Evolutionary conservation across 2,113 vertebrate genomes (phyloP).

Genomic region (Anas platyrhynchos): DNA sequence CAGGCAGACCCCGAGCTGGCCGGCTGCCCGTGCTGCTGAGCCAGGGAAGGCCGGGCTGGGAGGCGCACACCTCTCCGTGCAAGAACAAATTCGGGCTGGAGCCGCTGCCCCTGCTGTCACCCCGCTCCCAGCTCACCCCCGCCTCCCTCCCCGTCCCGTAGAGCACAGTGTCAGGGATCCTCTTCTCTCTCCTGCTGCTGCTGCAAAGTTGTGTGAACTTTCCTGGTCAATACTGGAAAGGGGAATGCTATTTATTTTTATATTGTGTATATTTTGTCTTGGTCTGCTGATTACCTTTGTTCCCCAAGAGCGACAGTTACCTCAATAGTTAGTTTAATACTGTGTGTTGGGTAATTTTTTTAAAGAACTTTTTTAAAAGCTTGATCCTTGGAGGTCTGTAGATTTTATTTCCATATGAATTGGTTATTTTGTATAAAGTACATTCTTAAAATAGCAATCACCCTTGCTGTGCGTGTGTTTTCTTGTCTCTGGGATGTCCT

Average conservation of each 20-base stretch:
- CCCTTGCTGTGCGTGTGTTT: constrained; percentile 64
- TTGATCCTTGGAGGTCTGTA: constrained; percentile 83
- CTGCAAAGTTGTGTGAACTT: constrained; percentile 68
- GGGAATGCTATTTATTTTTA: constrained; percentile 86
- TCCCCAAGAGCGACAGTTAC: constrained; percentile 82
- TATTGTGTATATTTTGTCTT: constrained; percentile 85
- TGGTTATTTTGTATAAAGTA: constrained; percentile 89
- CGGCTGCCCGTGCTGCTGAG: neutral
- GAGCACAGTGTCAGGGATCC: constrained; percentile 69
- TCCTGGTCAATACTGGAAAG: constrained; percentile 79
- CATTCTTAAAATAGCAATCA: constrained; percentile 81
- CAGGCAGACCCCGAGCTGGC: neutral
- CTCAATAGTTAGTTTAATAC: constrained; percentile 83
- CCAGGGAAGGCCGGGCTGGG: neutral
- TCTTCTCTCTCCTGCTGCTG: constrained; percentile 72
- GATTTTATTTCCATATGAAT: constrained; percentile 87
- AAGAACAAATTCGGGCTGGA: neutral
- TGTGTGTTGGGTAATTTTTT: constrained; percentile 82
- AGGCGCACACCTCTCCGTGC: neutral
- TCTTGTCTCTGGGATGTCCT: constrained; percentile 61
- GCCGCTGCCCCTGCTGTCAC: neutral
- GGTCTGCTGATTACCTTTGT: constrained; percentile 81
- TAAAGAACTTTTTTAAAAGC: constrained; percentile 79
- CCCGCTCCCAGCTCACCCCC: neutral
- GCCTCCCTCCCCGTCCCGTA: neutral